These are phyloP conservation scores for Sinocyclocheilus anshuiensis DNA, from an alignment of 2,113 vertebrate species.

Conservation along the genomic window DNA sequence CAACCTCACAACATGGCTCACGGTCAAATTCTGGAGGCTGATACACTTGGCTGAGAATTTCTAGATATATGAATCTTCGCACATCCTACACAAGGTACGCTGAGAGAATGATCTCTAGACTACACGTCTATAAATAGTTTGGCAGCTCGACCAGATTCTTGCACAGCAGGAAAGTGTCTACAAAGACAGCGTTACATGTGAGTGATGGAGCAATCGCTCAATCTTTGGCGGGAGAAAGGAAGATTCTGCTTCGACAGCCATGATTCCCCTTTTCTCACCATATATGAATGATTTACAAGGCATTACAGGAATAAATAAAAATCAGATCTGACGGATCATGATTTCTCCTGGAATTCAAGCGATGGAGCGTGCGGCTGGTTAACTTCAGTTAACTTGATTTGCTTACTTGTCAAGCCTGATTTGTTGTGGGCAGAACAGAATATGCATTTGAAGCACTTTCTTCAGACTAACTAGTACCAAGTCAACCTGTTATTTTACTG, in stretches of 20 bases:
- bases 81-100: slow-evolving; percentile 38
- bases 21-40: slow-evolving; percentile 20
- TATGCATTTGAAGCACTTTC: not conserved
- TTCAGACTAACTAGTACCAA: not conserved
- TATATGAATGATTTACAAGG: slow-evolving; percentile 15
- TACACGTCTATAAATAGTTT: slow-evolving; percentile 31
- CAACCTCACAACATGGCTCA: slow-evolving; percentile 1
- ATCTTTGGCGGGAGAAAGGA: slow-evolving; percentile 26
- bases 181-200: slow-evolving; percentile 38
- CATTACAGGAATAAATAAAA: slow-evolving; percentile 5
- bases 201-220: slow-evolving; percentile 33
- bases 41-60: slow-evolving; percentile 8
- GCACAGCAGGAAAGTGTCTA: slow-evolving; percentile 19
- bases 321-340: not conserved
- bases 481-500: not conserved
- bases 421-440: not conserved
- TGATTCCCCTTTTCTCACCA: not conserved
- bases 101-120: not conserved
- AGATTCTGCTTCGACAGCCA: slow-evolving; percentile 1
- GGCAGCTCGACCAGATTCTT: slow-evolving; percentile 29
- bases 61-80: slow-evolving; percentile 26
- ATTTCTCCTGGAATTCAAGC: not conserved
- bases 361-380: not conserved
- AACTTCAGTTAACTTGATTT: not conserved
- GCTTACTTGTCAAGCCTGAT: not conserved